These are phyloP conservation scores for Manis javanica DNA, from an alignment of 2,797 vertebrate genomes.

Conservation along the genomic window DNA sequence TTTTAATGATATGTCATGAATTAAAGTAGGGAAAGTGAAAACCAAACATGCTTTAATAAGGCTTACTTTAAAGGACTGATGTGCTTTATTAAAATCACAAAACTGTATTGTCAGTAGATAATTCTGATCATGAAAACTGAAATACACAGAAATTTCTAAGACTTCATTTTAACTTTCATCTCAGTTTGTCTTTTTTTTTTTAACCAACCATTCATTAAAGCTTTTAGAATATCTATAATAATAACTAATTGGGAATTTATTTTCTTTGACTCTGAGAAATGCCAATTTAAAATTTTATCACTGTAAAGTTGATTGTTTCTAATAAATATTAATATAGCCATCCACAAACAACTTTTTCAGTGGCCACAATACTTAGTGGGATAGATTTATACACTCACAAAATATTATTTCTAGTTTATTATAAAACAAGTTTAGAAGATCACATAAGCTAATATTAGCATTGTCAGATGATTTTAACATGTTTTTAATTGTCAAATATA, in stretches of 20 bases:
- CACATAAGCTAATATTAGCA: neutral
- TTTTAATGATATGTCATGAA: neutral
- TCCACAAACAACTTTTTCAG: neutral
- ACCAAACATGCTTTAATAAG: neutral
- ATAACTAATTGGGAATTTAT: neutral
- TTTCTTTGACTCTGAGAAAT: conserved; percentile 38
- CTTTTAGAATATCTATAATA: neutral
- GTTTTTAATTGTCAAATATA: neutral
- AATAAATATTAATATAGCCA: neutral
- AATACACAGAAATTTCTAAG: neutral
- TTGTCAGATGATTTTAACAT: neutral
- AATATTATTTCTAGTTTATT: conserved; percentile 31
- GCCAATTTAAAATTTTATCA: neutral
- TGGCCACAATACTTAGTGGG: neutral
- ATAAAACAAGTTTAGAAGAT: neutral
- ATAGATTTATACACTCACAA: neutral
- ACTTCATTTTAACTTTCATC: neutral
- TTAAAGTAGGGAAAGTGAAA: conserved; percentile 33
- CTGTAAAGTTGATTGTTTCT: neutral
- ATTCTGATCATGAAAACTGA: neutral
- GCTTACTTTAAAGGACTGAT: conserved; percentile 1
- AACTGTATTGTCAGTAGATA: neutral
- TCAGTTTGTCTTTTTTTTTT: neutral
- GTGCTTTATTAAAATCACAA: neutral
- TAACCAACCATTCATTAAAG: neutral